phyloP scores from a whole-genome alignment of 2,888 invertebrate species.

The Macaria notata region DNA sequence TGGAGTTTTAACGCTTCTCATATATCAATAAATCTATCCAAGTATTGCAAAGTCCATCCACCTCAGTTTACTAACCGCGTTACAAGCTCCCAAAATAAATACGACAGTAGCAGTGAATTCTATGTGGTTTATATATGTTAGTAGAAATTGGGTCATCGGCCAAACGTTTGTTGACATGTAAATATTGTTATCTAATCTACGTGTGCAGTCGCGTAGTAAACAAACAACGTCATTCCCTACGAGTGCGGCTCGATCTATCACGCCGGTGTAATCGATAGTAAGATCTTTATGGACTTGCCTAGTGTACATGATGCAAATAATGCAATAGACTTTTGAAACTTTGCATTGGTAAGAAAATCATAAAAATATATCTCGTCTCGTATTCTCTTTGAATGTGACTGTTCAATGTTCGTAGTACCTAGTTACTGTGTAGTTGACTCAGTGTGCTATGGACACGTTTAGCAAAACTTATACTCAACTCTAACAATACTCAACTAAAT shows the following conservation, averaged over 20 bases:
- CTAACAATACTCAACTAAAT: too few species aligned
- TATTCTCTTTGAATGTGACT: too few species aligned
- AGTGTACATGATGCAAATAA: not conserved
- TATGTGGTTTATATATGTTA: constrained; percentile 4
- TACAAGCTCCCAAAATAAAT: not conserved
- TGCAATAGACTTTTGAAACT: not conserved
- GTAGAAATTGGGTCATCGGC: constrained; percentile 13
- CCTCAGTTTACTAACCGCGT: too few species aligned
- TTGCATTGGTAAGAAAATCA: too few species aligned
- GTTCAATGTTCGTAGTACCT: too few species aligned
- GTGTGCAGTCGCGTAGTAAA: constrained; percentile 35
- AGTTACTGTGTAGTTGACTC: too few species aligned
- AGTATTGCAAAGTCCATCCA: too few species aligned
- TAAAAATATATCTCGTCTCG: too few species aligned
- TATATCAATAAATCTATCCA: too few species aligned
- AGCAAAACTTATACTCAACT: too few species aligned
- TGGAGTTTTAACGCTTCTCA: too few species aligned
- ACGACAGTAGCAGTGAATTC: not conserved
- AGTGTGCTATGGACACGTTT: too few species aligned
- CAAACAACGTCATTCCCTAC: constrained; percentile 46
- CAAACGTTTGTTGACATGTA: constrained; percentile 9
- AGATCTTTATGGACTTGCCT: constrained; percentile 31
- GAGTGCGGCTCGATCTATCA: constrained; percentile 41
- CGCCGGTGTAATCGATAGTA: constrained; percentile 39
- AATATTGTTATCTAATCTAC: constrained; percentile 12